Conservation (phyloP, 2,113 vertebrate genomes). For the Bos taurus region DNA sequence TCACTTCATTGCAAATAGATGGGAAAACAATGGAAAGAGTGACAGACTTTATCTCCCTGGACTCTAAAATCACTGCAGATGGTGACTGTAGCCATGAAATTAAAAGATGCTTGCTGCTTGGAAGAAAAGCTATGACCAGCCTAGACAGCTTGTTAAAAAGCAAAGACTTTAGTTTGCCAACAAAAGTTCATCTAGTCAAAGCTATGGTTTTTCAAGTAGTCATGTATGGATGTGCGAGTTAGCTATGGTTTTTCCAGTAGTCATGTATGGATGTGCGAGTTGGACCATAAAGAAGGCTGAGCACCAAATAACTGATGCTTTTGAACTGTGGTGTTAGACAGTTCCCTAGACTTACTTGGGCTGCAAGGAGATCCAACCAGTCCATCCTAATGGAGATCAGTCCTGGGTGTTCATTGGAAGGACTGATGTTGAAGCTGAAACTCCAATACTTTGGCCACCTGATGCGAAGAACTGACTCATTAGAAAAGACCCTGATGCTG, state of each 20-base stretch:
- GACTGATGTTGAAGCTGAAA: not conserved
- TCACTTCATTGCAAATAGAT: not conserved
- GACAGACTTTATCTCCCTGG: not conserved
- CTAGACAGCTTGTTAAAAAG: not conserved
- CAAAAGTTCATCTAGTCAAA: not conserved
- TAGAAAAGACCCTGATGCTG: not conserved
- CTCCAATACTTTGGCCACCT: not conserved
- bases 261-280: not conserved
- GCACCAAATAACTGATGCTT: not conserved
- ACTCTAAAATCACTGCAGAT: not conserved
- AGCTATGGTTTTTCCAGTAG: not conserved
- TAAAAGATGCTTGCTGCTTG: not conserved
- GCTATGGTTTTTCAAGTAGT: not conserved
- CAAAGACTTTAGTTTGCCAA: not conserved
- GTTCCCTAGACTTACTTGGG: not conserved
- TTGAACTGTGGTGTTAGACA: not conserved
- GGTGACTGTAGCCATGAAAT: not conserved
- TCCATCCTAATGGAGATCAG: not conserved
- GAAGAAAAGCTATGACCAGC: not conserved
- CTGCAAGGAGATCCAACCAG: not conserved
- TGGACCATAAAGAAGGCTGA: not conserved
- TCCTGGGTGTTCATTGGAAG: not conserved
- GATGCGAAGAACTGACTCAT: not conserved
- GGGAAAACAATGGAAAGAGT: not conserved
- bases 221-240: not conserved